These are phyloP conservation scores for Pristionchus japonicus DNA, from an alignment of 2,888 invertebrate species.

Conservation along the genomic window DNA sequence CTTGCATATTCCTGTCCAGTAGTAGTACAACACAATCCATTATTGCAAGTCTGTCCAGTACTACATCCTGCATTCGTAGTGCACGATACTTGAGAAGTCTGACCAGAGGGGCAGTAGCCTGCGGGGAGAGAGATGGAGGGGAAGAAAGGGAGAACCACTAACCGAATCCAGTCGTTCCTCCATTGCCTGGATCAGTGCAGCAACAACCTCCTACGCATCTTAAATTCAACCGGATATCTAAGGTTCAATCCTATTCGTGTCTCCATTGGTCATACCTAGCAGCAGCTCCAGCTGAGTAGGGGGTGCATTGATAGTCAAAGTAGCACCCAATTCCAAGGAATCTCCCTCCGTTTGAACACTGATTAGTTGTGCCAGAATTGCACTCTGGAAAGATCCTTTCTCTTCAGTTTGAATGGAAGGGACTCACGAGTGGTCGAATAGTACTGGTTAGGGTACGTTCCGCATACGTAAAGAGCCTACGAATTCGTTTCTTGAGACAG, in stretches of 20 bases:
- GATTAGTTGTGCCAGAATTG: background rate
- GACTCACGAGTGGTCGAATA: constrained; percentile 55
- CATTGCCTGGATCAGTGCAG: constrained; percentile 53
- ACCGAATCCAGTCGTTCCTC: background rate
- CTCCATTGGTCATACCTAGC: background rate
- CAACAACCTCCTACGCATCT: constrained; percentile 58
- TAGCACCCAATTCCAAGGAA: constrained; percentile 57
- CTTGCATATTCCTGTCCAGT: constrained; percentile 66
- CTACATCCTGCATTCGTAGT: constrained; percentile 57
- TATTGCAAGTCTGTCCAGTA: constrained; percentile 62
- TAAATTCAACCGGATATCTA: too few relatives aligned
- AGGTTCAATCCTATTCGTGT: too few relatives aligned
- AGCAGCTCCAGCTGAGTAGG: constrained; percentile 48
- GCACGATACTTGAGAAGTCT: constrained; percentile 60
- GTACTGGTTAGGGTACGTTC: constrained; percentile 53
- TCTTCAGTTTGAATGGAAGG: background rate
- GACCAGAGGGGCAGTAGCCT: constrained; percentile 65
- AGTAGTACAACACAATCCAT: constrained; percentile 65
- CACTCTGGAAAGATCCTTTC: background rate
- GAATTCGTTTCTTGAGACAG: background rate
- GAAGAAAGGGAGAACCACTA: background rate
- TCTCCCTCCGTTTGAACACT: constrained; percentile 55
- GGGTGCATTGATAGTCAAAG: constrained; percentile 58
- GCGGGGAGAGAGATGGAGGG: background rate
- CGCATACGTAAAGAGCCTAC: constrained; percentile 54